Evolutionary conservation across 2,888 invertebrate genomes (phyloP).

Genomic region (Apodemia hepburni): DNA sequence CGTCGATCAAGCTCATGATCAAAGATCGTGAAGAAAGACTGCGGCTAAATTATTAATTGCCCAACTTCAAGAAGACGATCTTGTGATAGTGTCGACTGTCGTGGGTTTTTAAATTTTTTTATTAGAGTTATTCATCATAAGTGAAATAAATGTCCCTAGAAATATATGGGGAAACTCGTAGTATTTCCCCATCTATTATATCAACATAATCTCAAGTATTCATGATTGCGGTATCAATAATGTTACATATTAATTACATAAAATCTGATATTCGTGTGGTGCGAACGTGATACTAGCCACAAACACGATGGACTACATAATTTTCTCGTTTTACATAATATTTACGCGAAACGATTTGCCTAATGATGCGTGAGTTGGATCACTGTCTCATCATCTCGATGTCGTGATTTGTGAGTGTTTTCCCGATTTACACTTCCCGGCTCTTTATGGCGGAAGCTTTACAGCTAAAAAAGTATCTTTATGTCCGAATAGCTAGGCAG

Average conservation of each 20-base stretch:
- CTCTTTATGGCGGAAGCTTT: background rate
- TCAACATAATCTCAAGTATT: background rate
- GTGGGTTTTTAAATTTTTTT: no score
- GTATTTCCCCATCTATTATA: background rate
- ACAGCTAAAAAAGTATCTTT: no score
- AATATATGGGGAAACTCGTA: background rate
- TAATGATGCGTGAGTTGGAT: conserved; percentile 6
- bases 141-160: no score
- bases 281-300: conserved; percentile 22
- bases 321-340: background rate
- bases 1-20: no score
- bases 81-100: no score
- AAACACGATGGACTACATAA: conserved; percentile 1
- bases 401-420: background rate
- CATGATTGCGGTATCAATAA: background rate
- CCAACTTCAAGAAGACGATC: no score
- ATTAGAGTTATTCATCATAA: background rate
- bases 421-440: background rate
- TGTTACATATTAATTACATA: conserved; percentile 23
- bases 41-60: no score
- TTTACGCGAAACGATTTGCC: background rate
- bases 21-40: no score
- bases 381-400: background rate
- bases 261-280: conserved; percentile 15
- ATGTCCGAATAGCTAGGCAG: no score